Conservation (phyloP, 2,113 vertebrate genomes). For the Carassius auratus region DNA sequence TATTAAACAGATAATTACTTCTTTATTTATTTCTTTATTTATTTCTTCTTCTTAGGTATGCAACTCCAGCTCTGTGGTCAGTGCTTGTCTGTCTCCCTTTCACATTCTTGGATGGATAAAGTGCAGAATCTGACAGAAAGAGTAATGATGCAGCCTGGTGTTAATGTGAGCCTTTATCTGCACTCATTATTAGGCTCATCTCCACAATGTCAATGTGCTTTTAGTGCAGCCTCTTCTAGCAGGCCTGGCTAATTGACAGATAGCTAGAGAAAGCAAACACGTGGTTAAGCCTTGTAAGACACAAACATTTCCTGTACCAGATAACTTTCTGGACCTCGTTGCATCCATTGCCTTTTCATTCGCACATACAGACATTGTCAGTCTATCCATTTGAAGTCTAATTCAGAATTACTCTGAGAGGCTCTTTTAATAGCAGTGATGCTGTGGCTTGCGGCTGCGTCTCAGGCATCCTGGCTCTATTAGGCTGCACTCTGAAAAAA, state of each 20-base stretch:
- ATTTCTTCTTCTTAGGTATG: background rate
- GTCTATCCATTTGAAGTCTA: slow-evolving; percentile 38
- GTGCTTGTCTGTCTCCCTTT: background rate
- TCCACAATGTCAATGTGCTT: slow-evolving; percentile 33
- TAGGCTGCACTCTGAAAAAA: slow-evolving; percentile 64
- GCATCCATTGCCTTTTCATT: background rate
- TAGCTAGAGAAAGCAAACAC: slow-evolving; percentile 23
- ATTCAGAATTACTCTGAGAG: slow-evolving; percentile 46
- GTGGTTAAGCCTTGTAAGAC: slow-evolving; percentile 39
- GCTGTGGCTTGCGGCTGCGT: slow-evolving; percentile 57
- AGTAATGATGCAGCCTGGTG: slow-evolving; percentile 31
- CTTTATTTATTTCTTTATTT: background rate
- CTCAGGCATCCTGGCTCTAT: slow-evolving; percentile 26
- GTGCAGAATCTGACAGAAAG: slow-evolving; percentile 38
- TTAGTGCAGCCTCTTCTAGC: slow-evolving; percentile 7
- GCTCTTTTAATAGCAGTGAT: slow-evolving; percentile 41
- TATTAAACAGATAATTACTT: background rate
- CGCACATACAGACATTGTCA: slow-evolving; percentile 14
- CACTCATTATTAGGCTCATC: slow-evolving; percentile 29
- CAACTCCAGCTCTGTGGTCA: background rate
- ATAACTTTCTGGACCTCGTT: background rate
- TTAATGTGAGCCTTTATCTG: slow-evolving; percentile 39
- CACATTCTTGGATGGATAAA: background rate
- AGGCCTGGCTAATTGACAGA: slow-evolving; percentile 39
- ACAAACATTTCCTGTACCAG: slow-evolving; percentile 39